These are phyloP conservation scores for Gavia stellata DNA, from an alignment of 2,113 vertebrate species.

Conservation along the genomic window DNA sequence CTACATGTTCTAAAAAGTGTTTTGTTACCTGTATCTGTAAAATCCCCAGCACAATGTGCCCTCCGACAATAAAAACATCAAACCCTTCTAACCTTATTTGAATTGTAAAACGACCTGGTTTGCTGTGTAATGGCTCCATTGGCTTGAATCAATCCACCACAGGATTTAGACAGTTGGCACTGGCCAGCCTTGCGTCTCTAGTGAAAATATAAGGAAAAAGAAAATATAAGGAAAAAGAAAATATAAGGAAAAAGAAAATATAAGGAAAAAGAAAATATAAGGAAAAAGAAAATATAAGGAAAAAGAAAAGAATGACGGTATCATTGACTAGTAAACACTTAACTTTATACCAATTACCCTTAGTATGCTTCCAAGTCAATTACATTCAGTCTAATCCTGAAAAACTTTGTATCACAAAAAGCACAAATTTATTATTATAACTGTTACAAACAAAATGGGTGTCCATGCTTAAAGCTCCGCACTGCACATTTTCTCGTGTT, in stretches of 20 bases:
- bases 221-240: neutral
- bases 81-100: constrained; percentile 65
- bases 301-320: neutral
- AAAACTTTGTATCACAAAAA: neutral
- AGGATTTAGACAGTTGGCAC: neutral
- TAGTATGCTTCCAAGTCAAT: neutral
- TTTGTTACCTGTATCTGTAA: neutral
- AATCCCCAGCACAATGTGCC: neutral
- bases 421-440: neutral
- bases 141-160: constrained; percentile 35
- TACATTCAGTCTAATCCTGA: neutral
- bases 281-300: neutral
- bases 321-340: neutral
- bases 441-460: neutral
- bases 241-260: neutral
- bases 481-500: neutral
- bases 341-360: neutral
- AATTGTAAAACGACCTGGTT: constrained; percentile 44
- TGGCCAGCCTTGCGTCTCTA: constrained; percentile 45
- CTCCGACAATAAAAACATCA: neutral
- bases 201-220: neutral
- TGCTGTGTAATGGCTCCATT: constrained; percentile 9
- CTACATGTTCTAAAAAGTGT: neutral
- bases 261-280: neutral
- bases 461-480: neutral